Base-by-base conservation (phyloP, 2,797 vertebrate genomes). In the Phrynocephalus vlangalii region DNA sequence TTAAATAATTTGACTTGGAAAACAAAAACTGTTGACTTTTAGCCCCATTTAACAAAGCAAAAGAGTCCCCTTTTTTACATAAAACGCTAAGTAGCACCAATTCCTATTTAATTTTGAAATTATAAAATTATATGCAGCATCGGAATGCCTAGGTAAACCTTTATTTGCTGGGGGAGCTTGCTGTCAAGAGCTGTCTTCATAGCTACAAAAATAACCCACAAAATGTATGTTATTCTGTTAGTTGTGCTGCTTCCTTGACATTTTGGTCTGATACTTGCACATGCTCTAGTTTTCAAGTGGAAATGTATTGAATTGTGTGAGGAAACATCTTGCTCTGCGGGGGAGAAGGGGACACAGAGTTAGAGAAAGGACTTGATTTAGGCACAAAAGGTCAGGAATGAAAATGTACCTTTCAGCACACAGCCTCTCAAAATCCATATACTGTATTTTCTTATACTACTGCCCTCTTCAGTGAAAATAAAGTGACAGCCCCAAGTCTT, bases 191-290 rank as follows among this genome's bases (percentile, higher is more conserved):
- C 91, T 88, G n/a, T 71, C 85, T 91, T 83, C 89, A 33, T 89
- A 94, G 87, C 90, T 92, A 87, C 92, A 90, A 94, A 95, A 94
- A 92, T 91, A 92, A 84, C 26, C 33, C 82, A 68, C 87, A 83
- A 92, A 87, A 92, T 85, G 44, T 82, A 88, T 80, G 48, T 75
- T 90, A 90, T 84, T 72, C 84, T 87, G 78, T 90, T 15, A 0
- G 52, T n/a, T 85, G 67, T 89, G 82, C 85, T 87, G n/a, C 83
- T 86, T 91, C 30, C 75, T 89, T 91, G 73, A 79, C 90, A 56
- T 88, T 68, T 89, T 83, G 56, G 66, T 92, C n/a, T 71, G 79
- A 88, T 13, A 68, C 20, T 90, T 83, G 24, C 68, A 79, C 24
- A 86, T 52, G 33, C 15, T 85, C 89, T 87, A 13, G 24, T 84